A percentile compares a stretch with the other conserved stretches of the same genome.
Conservation (phyloP, 2,113 vertebrate species). For the Dolichotis patagonum region DNA sequence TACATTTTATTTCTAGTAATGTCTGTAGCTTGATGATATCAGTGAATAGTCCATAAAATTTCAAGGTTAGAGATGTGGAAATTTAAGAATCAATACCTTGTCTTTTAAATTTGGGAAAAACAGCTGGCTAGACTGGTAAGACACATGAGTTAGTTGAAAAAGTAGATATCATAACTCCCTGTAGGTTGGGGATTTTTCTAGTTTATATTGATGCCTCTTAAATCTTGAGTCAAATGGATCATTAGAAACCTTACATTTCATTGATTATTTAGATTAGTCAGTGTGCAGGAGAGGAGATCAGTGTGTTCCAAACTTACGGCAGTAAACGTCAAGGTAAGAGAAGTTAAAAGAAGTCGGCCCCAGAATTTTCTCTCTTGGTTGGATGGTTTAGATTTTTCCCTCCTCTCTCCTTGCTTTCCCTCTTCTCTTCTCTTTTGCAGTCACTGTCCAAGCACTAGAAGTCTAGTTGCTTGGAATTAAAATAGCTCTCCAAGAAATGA, state of each 20-base stretch:
- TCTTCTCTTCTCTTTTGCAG: constrained; percentile 48
- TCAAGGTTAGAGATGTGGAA: neutral
- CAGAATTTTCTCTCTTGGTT: constrained; percentile 49
- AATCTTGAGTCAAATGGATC: constrained; percentile 36
- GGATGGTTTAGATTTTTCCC: constrained; percentile 45
- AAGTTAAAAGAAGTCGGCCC: constrained; percentile 32
- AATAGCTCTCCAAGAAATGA: neutral
- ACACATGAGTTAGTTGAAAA: neutral
- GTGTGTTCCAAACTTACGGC: constrained; percentile 56
- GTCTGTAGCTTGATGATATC: neutral
- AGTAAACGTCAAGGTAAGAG: constrained; percentile 38
- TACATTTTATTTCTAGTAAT: constrained; percentile 42
- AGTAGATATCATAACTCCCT: neutral
- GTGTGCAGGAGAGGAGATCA: constrained; percentile 22
- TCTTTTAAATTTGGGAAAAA: constrained; percentile 13
- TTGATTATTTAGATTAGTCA: constrained; percentile 47
- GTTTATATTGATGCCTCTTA: neutral
- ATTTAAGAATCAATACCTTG: neutral
- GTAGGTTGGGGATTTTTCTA: neutral
- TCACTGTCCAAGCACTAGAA: neutral
- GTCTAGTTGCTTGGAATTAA: neutral
- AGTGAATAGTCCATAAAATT: constrained; percentile 31
- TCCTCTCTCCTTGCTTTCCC: neutral
- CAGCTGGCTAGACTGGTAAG: neutral
- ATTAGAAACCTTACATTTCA: constrained; percentile 37